Conservation (phyloP, 2,797 vertebrate species). For the Lepilemur septentrionalis region DNA sequence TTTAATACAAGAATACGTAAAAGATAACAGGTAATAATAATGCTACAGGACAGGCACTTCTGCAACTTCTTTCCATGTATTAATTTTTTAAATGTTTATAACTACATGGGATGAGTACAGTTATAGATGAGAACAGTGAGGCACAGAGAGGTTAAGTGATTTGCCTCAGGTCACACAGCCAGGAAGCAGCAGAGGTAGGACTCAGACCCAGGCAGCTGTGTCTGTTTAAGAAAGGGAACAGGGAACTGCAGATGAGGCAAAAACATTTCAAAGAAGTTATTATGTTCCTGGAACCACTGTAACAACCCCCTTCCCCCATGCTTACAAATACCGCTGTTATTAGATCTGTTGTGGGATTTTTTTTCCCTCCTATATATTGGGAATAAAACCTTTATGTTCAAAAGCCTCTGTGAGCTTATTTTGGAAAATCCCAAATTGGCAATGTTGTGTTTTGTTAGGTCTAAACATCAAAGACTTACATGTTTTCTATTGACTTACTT, state of each 20-base stretch:
- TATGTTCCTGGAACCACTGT: neutral
- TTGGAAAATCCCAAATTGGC: neutral
- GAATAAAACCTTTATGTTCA: neutral
- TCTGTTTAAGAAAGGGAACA: neutral
- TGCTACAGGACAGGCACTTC: neutral
- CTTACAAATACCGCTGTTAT: neutral
- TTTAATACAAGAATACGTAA: neutral
- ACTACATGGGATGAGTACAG: neutral
- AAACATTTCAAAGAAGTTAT: neutral
- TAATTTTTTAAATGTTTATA: neutral
- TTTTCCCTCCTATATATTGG: neutral
- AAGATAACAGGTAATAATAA: neutral
- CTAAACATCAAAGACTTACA: neutral
- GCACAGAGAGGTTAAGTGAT: neutral
- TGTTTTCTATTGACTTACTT: constrained; percentile 81
- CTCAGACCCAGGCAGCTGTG: neutral
- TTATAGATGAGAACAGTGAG: neutral
- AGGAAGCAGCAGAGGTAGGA: neutral
- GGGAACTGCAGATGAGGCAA: no score
- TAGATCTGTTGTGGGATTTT: neutral
- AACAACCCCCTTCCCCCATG: no score
- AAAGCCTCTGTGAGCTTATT: neutral
- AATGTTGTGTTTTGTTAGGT: neutral
- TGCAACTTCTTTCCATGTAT: neutral
- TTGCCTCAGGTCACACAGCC: neutral